Evolutionary conservation across 1,140 invertebrate genomes (phyloP).

Genomic region (Leptinotarsa lineolata): DNA sequence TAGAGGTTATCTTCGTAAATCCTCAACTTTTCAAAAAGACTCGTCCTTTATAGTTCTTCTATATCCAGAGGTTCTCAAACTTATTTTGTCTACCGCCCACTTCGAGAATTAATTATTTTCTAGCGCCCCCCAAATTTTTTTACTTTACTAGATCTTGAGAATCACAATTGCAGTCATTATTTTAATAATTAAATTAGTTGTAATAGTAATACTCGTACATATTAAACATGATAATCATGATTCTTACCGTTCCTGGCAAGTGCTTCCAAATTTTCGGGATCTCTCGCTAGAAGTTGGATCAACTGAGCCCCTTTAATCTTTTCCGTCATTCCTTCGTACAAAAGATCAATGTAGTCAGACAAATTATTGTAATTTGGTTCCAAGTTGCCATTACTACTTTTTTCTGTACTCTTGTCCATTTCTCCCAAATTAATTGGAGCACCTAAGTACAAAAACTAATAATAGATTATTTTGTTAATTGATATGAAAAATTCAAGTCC

Average conservation of each 20-base stretch:
- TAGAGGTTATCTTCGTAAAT: too few species aligned
- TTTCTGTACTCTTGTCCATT: slow-evolving; percentile 37
- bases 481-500: too few species aligned
- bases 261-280: slow-evolving; percentile 93
- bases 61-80: too few species aligned
- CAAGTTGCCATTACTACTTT: slow-evolving; percentile 12
- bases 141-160: too few species aligned
- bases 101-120: too few species aligned
- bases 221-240: not conserved
- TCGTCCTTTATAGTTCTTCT: too few species aligned
- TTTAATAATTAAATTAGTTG: too few species aligned
- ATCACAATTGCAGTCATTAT: too few species aligned
- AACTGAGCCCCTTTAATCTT: slow-evolving; percentile 92
- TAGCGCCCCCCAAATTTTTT: too few species aligned
- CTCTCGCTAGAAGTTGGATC: slow-evolving; percentile 87
- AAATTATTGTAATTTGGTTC: slow-evolving; percentile 78
- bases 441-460: not conserved
- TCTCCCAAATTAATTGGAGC: slow-evolving; percentile 28
- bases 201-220: not conserved
- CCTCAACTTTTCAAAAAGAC: too few species aligned
- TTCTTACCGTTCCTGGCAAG: slow-evolving; percentile 84
- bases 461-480: too few species aligned
- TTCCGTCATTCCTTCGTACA: slow-evolving; percentile 94
- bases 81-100: too few species aligned
- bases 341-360: slow-evolving; percentile 92